Conservation (phyloP, 2,113 vertebrate genomes). For the Mormyrus lacerda region DNA sequence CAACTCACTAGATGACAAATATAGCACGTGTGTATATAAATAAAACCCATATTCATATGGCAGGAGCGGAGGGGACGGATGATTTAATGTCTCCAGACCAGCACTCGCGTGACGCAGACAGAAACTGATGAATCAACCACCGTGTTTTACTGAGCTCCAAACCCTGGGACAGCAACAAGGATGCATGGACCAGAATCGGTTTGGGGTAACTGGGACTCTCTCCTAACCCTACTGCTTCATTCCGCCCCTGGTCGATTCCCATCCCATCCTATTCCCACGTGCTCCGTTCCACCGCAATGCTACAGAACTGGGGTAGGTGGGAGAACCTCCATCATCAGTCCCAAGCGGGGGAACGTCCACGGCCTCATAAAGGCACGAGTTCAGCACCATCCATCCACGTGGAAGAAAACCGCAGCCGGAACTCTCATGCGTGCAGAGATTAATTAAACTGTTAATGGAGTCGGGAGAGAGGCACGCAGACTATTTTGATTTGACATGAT, state of each 20-base stretch:
- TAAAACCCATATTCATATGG: not conserved
- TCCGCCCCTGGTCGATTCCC: not conserved
- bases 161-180: not conserved
- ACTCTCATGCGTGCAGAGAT: not conserved
- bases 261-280: not conserved
- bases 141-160: not conserved
- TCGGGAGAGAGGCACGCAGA: not conserved
- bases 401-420: not conserved
- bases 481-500: conserved; percentile 15
- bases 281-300: not conserved
- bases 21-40: not conserved
- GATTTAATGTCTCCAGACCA: not conserved
- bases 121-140: not conserved
- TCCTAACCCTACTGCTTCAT: not conserved
- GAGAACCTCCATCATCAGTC: not conserved
- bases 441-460: not conserved
- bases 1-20: not conserved
- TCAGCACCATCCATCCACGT: not conserved
- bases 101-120: not conserved
- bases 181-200: not conserved
- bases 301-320: not conserved
- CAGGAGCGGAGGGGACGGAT: not conserved
- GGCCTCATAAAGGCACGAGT: not conserved
- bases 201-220: not conserved
- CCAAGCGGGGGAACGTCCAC: not conserved